Evolutionary conservation across 1,140 invertebrate species (phyloP).

Genomic region (Aphis gossypii): DNA sequence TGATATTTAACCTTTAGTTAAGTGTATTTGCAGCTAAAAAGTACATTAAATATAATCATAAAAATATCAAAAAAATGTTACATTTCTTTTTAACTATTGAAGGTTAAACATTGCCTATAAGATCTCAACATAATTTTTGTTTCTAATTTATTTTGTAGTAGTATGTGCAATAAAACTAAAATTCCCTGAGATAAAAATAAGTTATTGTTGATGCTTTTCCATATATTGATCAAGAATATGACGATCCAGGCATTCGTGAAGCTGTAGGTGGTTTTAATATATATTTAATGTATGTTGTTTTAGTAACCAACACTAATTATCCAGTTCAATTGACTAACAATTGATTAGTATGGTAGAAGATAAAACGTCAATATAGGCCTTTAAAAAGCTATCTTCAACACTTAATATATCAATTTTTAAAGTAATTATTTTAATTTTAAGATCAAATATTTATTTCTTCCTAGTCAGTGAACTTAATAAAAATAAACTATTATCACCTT

Average conservation of each 20-base stretch:
- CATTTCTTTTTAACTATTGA: no score
- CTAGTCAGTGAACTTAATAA: not conserved
- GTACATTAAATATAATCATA: no score
- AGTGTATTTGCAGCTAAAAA: no score
- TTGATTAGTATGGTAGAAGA: constrained; percentile 95
- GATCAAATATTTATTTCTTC: not conserved
- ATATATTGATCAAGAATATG: constrained; percentile 96
- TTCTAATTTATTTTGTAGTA: no score
- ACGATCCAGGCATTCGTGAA: constrained; percentile 92
- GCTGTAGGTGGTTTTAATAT: constrained; percentile 71
- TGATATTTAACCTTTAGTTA: no score
- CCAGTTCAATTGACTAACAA: constrained; percentile 67
- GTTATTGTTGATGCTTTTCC: constrained; percentile 93
- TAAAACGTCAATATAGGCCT: constrained; percentile 88
- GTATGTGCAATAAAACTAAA: no score
- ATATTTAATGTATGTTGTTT: not conserved
- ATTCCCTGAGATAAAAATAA: not conserved
- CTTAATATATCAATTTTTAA: constrained; percentile 86
- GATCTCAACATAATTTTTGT: no score
- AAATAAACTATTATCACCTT: not conserved
- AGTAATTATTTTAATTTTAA: constrained; percentile 62
- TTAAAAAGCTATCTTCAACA: constrained; percentile 96
- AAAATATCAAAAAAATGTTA: no score
- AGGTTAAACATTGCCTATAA: no score
- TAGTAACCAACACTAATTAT: not conserved